Base-by-base conservation (phyloP, 2,797 vertebrate species). In the Neopelma chrysocephalum region DNA sequence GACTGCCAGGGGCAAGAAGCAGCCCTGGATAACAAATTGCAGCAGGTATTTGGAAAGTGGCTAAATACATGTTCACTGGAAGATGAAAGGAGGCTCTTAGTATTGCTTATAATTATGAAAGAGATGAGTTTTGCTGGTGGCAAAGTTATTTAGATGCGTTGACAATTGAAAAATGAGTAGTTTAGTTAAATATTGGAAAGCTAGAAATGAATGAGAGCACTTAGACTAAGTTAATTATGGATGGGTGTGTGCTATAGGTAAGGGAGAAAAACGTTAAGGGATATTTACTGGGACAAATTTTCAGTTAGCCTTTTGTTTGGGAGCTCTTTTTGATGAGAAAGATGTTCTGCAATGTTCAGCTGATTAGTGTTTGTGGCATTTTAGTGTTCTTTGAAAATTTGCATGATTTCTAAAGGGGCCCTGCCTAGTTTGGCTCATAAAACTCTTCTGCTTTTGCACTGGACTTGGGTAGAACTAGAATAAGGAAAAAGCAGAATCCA, bases 11-110 rank as follows among this genome's bases (percentile, higher is more conserved):
- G 93, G 88, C 86, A 82, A 72, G 80, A 53, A 84, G 70, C 82
- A 87, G 93, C 70, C 48, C 86, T 79, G 82, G 88, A 84, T 93
- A 93, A 94, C 64, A 93, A 94, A 89, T 93, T 90, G 36, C 45
- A 92, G 80, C 66, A 90, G 82, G 66, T 95, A 86, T 93, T 93
- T 91, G 95, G 87, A 93, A 96, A 62, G 48, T 32, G 84, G 80
- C 82, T 95, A 84, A 91, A 76, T 94, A 26, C 56, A 12, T 40
- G 57, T 70, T 96, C 86, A 36, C 12, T 70, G 50, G 64, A 82
- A 83, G 93, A 94, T 89, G 90, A 94, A 96, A 96, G 85, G 45
- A 94, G 50, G 17, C 62, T 94, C 62, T 82, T 77, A 70, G 12
- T 82, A 92, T 87, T 73, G 94, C 78, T 89, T 73, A 60, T 73